A percentile compares a stretch with the other conserved stretches of the same genome.
Conservation (phyloP, 2,888 invertebrate genomes). For the Catocala fraxini region DNA sequence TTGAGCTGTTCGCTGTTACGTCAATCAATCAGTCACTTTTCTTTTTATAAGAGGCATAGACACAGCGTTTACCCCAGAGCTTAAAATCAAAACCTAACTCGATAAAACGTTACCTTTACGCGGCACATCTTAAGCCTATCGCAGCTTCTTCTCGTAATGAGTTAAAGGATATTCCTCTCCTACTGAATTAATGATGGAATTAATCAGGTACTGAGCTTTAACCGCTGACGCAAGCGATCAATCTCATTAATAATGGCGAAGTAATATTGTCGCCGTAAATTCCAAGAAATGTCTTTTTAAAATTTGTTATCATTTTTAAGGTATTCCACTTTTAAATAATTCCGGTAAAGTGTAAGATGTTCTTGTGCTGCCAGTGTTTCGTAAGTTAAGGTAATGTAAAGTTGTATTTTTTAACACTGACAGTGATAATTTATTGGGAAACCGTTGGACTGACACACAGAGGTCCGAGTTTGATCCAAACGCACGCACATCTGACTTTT, state of each 20-base stretch:
- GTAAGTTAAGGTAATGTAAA: no score
- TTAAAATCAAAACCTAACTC: neutral
- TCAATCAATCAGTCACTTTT: no score
- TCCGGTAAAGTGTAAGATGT: no score
- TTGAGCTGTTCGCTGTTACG: no score
- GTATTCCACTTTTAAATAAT: neutral
- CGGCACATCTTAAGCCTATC: constrained; percentile 15
- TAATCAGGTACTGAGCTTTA: constrained; percentile 22
- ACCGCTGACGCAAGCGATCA: constrained; percentile 19
- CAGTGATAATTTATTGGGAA: no score
- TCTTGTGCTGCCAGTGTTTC: no score
- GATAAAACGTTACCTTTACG: constrained; percentile 6
- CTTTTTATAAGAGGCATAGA: no score
- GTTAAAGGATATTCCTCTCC: constrained; percentile 4
- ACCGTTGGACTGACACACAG: no score
- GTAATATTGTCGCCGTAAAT: constrained; percentile 17
- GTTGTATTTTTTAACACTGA: no score
- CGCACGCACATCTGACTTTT: no score
- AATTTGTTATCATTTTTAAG: constrained; percentile 8
- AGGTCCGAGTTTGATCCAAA: no score
- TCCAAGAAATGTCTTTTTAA: constrained; percentile 12
- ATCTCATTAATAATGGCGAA: constrained; percentile 24
- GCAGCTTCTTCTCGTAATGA: neutral
- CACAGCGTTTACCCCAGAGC: no score
- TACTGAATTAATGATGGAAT: constrained; percentile 31